These are phyloP conservation scores for Sinelater perroti DNA, from an alignment of 2,888 invertebrate genomes.

Conservation along the genomic window DNA sequence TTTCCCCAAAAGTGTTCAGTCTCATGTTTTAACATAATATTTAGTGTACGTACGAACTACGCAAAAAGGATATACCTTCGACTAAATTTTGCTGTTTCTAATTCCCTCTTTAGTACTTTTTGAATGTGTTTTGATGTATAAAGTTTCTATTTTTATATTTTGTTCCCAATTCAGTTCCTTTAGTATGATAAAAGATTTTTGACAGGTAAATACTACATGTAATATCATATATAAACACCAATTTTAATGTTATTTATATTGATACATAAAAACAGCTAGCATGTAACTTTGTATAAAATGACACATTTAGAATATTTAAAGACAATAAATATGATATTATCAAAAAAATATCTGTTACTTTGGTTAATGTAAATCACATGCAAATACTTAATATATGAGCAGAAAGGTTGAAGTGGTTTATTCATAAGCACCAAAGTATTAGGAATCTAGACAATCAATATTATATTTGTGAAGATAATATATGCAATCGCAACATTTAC, in stretches of 20 bases:
- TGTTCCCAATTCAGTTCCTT: slow-evolving; percentile 27
- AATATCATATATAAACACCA: slow-evolving; percentile 12
- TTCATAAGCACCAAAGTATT: slow-evolving; percentile 22
- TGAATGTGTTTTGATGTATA: slow-evolving; percentile 2
- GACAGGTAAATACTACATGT: slow-evolving; percentile 2
- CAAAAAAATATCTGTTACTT: slow-evolving; percentile 37
- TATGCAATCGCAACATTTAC: slow-evolving; percentile 8
- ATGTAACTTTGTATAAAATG: slow-evolving; percentile 23
- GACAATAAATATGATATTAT: slow-evolving; percentile 26
- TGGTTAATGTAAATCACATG: slow-evolving; percentile 46
- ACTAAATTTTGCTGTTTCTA: slow-evolving; percentile 6
- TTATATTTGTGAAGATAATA: no score
- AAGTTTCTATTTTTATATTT: slow-evolving; percentile 12
- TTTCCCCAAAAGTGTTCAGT: slow-evolving; percentile 19
- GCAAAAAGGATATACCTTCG: neutral
- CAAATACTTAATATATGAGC: slow-evolving; percentile 27
- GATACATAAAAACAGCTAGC: slow-evolving; percentile 15
- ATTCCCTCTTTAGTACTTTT: neutral
- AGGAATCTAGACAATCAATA: slow-evolving; percentile 8
- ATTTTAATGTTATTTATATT: slow-evolving; percentile 17
- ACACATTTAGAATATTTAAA: slow-evolving; percentile 26
- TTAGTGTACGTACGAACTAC: slow-evolving; percentile 1
- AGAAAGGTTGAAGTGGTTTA: slow-evolving; percentile 12
- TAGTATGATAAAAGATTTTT: slow-evolving; percentile 10
- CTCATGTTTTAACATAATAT: slow-evolving; percentile 26